Evolutionary conservation across 2,113 vertebrate genomes (phyloP).

Genomic region (Gobius niger): DNA sequence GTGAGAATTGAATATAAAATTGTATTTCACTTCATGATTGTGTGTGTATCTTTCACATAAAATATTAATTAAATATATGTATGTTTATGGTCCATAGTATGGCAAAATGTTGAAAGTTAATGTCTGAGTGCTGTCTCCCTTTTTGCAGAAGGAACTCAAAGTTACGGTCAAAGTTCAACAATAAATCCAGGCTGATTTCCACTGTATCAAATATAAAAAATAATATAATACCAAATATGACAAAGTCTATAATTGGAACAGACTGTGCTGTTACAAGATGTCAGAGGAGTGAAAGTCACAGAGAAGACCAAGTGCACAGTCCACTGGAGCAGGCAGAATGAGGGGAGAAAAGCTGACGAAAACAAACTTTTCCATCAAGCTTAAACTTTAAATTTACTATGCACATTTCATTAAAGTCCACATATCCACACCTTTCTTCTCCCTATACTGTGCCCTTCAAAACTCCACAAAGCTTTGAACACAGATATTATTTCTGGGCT

Average conservation of each 20-base stretch:
- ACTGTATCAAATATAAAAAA: not conserved
- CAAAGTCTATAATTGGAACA: conserved; percentile 11
- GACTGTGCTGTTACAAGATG: conserved; percentile 1
- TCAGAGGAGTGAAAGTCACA: conserved; percentile 6
- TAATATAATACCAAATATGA: conserved; percentile 6
- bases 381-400: conserved; percentile 3
- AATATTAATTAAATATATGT: too few species aligned
- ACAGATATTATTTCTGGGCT: not conserved
- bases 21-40: too few species aligned
- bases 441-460: conserved; percentile 1
- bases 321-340: conserved; percentile 1
- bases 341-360: not conserved
- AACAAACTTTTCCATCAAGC: conserved; percentile 9
- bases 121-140: too few species aligned
- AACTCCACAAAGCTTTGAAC: not conserved
- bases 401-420: conserved; percentile 2
- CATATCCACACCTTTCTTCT: not conserved
- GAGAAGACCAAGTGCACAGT: not conserved
- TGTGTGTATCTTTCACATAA: too few species aligned
- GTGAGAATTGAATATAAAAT: too few species aligned
- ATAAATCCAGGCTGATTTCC: not conserved
- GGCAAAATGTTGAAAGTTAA: too few species aligned
- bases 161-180: too few species aligned
- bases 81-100: too few species aligned
- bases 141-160: too few species aligned